A percentile compares a stretch with the other conserved stretches of the same genome.
Evolutionary conservation across 1,140 invertebrate genomes (phyloP).

Genomic region (Sipha flava): DNA sequence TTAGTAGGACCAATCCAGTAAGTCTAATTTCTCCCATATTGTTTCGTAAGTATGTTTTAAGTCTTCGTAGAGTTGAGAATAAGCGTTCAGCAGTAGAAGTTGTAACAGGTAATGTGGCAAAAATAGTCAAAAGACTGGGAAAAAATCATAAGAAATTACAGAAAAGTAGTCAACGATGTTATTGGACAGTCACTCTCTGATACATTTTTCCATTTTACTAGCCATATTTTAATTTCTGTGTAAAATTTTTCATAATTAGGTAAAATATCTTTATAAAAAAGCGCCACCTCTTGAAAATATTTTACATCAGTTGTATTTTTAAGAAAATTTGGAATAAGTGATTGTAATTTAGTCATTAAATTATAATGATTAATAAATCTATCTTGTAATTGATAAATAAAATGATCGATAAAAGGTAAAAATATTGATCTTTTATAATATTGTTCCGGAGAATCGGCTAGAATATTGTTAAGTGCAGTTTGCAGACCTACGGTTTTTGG

Average conservation of each 20-base stretch:
- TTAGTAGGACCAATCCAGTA: slow-evolving; percentile 32
- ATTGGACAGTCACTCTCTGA: background rate
- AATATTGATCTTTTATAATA: background rate
- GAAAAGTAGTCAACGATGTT: background rate
- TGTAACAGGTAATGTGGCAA: background rate
- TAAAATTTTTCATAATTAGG: background rate
- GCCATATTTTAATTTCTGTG: background rate
- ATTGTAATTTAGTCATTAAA: background rate
- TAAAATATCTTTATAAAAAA: background rate
- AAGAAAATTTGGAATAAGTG: background rate
- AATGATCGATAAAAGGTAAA: background rate
- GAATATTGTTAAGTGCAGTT: background rate
- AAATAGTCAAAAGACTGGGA: background rate
- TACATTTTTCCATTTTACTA: background rate
- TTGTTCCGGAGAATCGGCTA: background rate
- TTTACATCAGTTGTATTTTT: background rate
- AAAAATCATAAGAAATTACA: background rate
- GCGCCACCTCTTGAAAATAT: background rate
- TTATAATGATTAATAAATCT: background rate
- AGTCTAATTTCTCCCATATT: slow-evolving; percentile 33
- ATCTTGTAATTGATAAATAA: background rate
- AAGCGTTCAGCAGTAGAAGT: background rate
- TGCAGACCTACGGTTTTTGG: background rate
- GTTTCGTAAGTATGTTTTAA: slow-evolving; percentile 35
- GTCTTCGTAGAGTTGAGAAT: slow-evolving; percentile 29